These are phyloP conservation scores for Hypomesus transpacificus DNA, from an alignment of 2,113 vertebrate genomes.

Conservation along the genomic window DNA sequence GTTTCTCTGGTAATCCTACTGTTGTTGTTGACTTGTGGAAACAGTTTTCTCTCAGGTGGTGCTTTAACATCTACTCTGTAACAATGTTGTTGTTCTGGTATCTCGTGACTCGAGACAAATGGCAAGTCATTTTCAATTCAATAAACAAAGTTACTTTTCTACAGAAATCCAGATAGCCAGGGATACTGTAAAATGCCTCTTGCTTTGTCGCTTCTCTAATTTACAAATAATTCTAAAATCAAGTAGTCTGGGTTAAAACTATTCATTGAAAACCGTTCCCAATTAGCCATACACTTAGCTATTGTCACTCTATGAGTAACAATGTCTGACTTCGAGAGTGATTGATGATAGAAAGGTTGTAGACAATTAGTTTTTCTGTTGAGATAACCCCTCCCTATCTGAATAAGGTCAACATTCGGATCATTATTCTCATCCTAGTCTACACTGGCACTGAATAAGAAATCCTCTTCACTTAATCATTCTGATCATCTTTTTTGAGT, in stretches of 20 bases:
- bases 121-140: too few relatives aligned
- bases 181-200: too few relatives aligned
- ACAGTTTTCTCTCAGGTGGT: not conserved
- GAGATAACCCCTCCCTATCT: not conserved
- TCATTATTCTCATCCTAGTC: not conserved
- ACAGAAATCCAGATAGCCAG: too few relatives aligned
- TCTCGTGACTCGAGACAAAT: too few relatives aligned
- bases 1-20: constrained; percentile 22
- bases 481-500: not conserved
- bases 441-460: not conserved
- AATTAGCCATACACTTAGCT: not conserved
- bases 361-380: not conserved
- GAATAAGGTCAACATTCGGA: too few relatives aligned
- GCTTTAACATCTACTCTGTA: too few relatives aligned
- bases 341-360: not conserved
- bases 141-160: too few relatives aligned
- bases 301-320: not conserved
- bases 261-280: too few relatives aligned
- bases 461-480: not conserved
- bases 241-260: too few relatives aligned
- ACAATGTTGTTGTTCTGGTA: too few relatives aligned
- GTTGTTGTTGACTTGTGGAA: constrained; percentile 12
- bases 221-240: too few relatives aligned
- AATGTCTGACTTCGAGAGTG: constrained; percentile 7
- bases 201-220: too few relatives aligned